A percentile compares a stretch with the other conserved stretches of the same genome.
These are phyloP conservation scores for Sebastes matsubarae DNA, from an alignment of 2,797 vertebrate species.

Conservation along the genomic window DNA sequence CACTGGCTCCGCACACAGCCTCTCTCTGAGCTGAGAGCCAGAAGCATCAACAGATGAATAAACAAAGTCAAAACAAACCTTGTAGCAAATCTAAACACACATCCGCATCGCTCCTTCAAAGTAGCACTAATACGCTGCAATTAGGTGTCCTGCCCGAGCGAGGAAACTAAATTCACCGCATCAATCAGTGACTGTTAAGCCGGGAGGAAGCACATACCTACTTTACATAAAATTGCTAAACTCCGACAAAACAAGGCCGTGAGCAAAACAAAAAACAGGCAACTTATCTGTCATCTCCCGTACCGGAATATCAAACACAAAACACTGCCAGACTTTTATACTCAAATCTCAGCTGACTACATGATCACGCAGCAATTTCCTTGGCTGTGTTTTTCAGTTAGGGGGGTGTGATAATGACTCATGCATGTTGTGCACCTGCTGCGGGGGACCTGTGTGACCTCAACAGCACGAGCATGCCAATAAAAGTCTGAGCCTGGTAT, in stretches of 20 bases:
- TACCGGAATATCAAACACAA: slow-evolving; percentile 17
- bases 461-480: slow-evolving; percentile 19
- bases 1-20: slow-evolving; percentile 18
- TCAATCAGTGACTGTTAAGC: slow-evolving; percentile 38
- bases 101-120: slow-evolving; percentile 34
- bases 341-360: slow-evolving; percentile 28
- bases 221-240: slow-evolving; percentile 37
- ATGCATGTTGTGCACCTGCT: slow-evolving; percentile 51
- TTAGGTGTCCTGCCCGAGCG: slow-evolving; percentile 28
- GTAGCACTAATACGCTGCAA: slow-evolving; percentile 37
- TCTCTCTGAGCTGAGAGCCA: slow-evolving; percentile 46
- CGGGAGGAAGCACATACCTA: slow-evolving; percentile 19
- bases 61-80: slow-evolving; percentile 62
- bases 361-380: slow-evolving; percentile 25
- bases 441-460: slow-evolving; percentile 37
- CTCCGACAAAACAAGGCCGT: not conserved
- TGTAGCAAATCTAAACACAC: slow-evolving; percentile 46
- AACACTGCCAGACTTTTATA: not conserved
- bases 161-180: slow-evolving; percentile 39
- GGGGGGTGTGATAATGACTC: slow-evolving; percentile 41
- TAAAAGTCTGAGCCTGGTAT: slow-evolving; percentile 20
- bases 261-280: slow-evolving; percentile 26
- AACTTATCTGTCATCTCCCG: slow-evolving; percentile 22
- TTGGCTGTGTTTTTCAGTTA: not conserved
- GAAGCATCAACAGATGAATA: slow-evolving; percentile 63